Base-by-base conservation (phyloP, 2,113 vertebrate species). In the Peromyscus polionotus region DNA sequence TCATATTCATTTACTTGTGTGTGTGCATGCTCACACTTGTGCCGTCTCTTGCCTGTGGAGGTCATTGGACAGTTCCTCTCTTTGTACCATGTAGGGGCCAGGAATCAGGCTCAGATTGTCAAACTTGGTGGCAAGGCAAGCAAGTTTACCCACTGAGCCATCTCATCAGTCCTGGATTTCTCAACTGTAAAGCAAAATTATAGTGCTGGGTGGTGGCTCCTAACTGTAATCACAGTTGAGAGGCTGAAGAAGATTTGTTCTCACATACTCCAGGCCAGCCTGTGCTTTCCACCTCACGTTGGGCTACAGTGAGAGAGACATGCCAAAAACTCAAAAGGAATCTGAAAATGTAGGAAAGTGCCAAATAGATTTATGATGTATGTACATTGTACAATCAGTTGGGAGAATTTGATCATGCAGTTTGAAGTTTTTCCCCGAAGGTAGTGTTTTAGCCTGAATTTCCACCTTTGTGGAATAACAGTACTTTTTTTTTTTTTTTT, bases 101-200 rank as follows among this genome's bases (percentile, higher is more conserved):
- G n/a, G 36, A 83, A 28, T 83, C 54, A 39, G 57, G 22, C 3
- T 39, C 12, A 4, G 20, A 83, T 83, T 61, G 6, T 84, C n/a
- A 61, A 16, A 61, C 22, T 61, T 84, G 11, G 80, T 61, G 22
- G 22, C 57, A 16, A 39, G 1, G 80, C 22, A 84, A 84, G 13
- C 80, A 39, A 59, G 33, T 39, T 65, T 31, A 42, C 59, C n/a
- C 14, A 7, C 59, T 31, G 26, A 48, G 61, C 61, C 16, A 45
- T 85, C n/a, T 65, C 22, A 45, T 19, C 19, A 20, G 8, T 17
- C 94, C 85, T 92, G 1, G 86, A 16, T 93, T 73, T 88, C 13
- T 98, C 26, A 63, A 26, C 16, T 54, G 39, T 54, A 88, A 84
- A 83, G 48, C 67, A 96, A 90, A 97, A 81, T 76, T 96, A 42